Base-by-base conservation (phyloP, 2,888 invertebrate species). In the Poecilus cupreus region DNA sequence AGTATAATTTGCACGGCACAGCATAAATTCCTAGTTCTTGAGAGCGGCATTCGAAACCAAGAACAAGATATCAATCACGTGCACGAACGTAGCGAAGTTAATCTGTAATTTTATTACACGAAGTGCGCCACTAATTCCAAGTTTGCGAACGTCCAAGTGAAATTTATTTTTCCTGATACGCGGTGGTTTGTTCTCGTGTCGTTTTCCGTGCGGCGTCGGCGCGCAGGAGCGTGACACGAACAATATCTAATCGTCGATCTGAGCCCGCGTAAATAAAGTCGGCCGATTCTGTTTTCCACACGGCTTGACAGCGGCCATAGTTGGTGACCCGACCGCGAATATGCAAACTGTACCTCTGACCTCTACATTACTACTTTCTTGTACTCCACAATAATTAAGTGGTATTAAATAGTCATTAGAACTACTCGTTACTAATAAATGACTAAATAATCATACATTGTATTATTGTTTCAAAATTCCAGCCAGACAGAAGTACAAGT, bases 101-200 rank as follows among this genome's bases (percentile, higher is more conserved):
- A 68, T 68, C 64, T 68, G 39, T 68, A 68, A 68, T 68, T 68
- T 68, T 68, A 68, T 68, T 68, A 68, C 64, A 68, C 64, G 64
- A 68, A 68, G 64, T 68, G 64, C 64, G 64, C 64, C 37, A 68
- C 64, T 68, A 68, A 68, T 68, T 72, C 46, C 72, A 13, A 46
- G 72, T 72, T 72, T 43, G 72, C 46, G 60, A 72, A 72, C 72
- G 72, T 72, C 78, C 60, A 78, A 78, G 46, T 64, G 68, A 78
- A 78, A 78, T 78, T 78, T 78, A 78, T 78, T 78, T 78, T 64
- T 26, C 78, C 60, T 64, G 78, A 78, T 78, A 78, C 46, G 43
- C 39, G 78, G 72, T 24, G 72, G 64, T 78, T 78, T 78, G 78
- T 78, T 78, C 60, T 64, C 76, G 74, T 68, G 68, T 32, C 70